Evolutionary conservation across 2,113 vertebrate genomes (phyloP), one percentile per base, ranked within the genome.

Genomic region (Rhombomys opimus): DNA sequence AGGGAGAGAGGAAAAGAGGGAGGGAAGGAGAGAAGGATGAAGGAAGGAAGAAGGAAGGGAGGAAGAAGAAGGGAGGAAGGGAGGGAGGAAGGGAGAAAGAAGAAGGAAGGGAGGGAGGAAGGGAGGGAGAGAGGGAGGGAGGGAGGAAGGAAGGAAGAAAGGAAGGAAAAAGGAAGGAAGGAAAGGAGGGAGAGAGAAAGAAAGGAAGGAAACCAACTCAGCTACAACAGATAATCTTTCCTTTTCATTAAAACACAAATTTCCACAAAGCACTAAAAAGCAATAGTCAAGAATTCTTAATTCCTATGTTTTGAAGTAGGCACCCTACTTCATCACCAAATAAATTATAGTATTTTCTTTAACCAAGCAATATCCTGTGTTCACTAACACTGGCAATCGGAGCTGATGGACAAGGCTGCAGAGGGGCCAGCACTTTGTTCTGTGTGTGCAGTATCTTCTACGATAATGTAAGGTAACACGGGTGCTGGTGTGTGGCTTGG

Each of bases 111-210:
- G 41, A 46, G 41, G 41, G 4, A 46, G 41, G n/a, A n/a, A 76
- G 2, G 32, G 4, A 59, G 7, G 25, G 2, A 41, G 27, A 18
- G 17, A 17, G 30, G n/a, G 18, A n/a, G 7, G 27, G 27, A 11
- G n/a, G n/a, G n/a, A 5, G 57, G 3, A 15, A 1, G 1, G 12
- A 17, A 13, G 12, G 23, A 30, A 1, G 7, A 3, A 17, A 7
- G 20, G 7, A 38, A 13, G 81, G 1, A 41, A n/a, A 6, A 30
- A 84, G 46, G 46, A 46, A 46, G n/a, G n/a, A 46, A 5, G 46
- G n/a, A n/a, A 10, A 5, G 57, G 2, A 15, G 1, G 1, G 12
- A 17, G 23, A 6, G 23, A 30, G 2, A 3, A 3, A 17, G 13
- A 11, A 3, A 38, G 22, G 81, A 2, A 41, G 57, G 13, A 30